Percentiles rank a stretch among this genome's conserved stretches.
Conservation (phyloP, 2,113 vertebrate species). For the Paradoxurus hermaphroditus region DNA sequence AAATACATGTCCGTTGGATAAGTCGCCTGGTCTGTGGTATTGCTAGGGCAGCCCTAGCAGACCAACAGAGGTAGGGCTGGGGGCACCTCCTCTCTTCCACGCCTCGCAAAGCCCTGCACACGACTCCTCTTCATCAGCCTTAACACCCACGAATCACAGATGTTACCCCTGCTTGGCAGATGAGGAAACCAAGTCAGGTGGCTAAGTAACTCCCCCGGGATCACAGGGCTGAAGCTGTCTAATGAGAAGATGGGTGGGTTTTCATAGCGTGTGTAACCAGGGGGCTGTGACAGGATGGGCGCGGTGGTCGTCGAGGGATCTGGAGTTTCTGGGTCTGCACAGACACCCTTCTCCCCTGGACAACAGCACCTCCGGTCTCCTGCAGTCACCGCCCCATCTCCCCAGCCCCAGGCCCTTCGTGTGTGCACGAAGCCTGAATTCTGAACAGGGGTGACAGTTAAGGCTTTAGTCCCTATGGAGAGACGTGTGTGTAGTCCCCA, state of each 20-base stretch:
- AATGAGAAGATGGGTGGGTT: neutral
- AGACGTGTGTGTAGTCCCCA: neutral
- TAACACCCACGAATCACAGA: rapidly evolving
- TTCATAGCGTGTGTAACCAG: neutral
- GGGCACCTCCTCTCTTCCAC: neutral
- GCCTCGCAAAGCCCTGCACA: neutral
- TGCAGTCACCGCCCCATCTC: neutral
- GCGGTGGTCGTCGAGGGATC: rapidly evolving
- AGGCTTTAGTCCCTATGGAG: neutral
- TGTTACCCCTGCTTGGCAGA: neutral
- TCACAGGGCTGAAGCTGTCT: neutral
- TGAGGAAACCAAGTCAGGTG: neutral
- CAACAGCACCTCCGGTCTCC: neutral
- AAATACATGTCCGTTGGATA: neutral
- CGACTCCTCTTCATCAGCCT: neutral
- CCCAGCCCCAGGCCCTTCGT: neutral
- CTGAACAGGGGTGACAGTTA: neutral
- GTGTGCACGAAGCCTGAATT: neutral
- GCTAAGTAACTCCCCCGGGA: neutral
- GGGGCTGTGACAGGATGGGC: neutral
- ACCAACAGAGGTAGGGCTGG: neutral
- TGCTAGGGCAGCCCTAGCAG: neutral
- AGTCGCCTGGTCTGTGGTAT: neutral
- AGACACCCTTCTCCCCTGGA: neutral
- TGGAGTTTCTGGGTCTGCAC: neutral